Percentiles rank a stretch among this genome's conserved stretches.
phyloP scores from a whole-genome alignment of 2,888 invertebrate genomes.

The Megalurothrips usitatus region DNA sequence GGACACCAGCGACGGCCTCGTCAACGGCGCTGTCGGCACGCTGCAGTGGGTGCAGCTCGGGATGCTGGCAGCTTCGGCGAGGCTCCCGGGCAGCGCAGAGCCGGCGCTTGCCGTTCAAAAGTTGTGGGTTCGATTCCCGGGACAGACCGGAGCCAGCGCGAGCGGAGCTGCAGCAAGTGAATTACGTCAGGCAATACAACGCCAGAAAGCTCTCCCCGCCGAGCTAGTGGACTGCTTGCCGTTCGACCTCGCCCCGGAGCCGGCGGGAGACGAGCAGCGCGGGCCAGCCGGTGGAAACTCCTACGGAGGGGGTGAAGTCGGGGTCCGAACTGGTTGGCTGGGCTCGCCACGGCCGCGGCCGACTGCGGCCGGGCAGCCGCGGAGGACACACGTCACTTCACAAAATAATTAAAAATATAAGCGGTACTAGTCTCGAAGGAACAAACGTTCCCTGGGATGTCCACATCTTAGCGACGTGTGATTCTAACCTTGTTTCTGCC shows the following conservation, averaged over 20 bases:
- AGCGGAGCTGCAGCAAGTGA: neutral
- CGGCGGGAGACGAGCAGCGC: neutral
- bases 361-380: too few species aligned
- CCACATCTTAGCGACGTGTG: too few species aligned
- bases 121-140: too few species aligned
- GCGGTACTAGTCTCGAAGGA: too few species aligned
- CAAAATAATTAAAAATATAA: too few species aligned
- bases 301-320: too few species aligned
- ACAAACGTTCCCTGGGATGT: too few species aligned
- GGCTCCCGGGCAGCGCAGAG: neutral
- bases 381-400: too few species aligned
- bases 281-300: too few species aligned
- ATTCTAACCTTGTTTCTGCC: too few species aligned
- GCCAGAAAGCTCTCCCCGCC: neutral
- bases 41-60: constrained; percentile 11
- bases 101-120: neutral
- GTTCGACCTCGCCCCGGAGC: neutral
- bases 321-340: too few species aligned
- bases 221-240: neutral
- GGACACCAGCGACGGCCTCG: neutral
- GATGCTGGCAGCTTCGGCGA: neutral
- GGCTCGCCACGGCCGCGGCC: too few species aligned
- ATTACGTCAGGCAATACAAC: neutral
- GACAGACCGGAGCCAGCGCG: neutral
- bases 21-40: constrained; percentile 8